Evolutionary conservation across 2,113 vertebrate genomes (phyloP), one percentile per base, ranked within the genome.

Genomic region (Cairina moschata): DNA sequence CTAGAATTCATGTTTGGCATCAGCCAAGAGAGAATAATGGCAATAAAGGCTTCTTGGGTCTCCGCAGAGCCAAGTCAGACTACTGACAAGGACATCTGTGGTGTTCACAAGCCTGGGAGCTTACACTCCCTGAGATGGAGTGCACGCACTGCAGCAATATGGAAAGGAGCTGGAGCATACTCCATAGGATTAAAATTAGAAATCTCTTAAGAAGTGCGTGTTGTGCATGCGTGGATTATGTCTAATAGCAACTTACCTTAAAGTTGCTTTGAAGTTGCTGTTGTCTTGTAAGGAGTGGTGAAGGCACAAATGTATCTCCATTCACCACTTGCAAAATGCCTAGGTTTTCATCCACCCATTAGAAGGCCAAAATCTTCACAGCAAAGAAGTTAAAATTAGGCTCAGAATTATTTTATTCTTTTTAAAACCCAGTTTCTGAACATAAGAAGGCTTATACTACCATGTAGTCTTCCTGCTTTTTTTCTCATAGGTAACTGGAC

Each of bases 1-100:
- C 13, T 46, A 34, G 28, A 40, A 7, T 59, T 71, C 31, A 77
- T 3, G 3, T n/a, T 66, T 59, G 20, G 20, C 11, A 59, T n/a
- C 13, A 44, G 11, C 15, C 42, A 34, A 38, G 34, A 67, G 20
- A 67, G 28, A 63, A 7, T 42, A 54, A 0, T 50, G 46, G 42
- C 0, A 0, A 69, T 44, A 26, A 55, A 38, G 50, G 20, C 9
- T 32, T 60, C 16, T 26, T 28, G 28, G 20, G 8, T 31, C 12
- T 52, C 23, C n/a, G 34, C 2, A 9, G 26, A 67, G 21, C 12
- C 15, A 42, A 59, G 54, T 36, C 23, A 72, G 13, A 18, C 13
- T 20, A 5, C 9, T 87, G 32, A 29, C 11, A 29, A 63, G 6
- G n/a, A 7, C 4, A 8, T 44, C 16, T 46, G 31, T 40, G 31